Conservation (phyloP, 2,888 invertebrate species). For the Monochamus alternatus region DNA sequence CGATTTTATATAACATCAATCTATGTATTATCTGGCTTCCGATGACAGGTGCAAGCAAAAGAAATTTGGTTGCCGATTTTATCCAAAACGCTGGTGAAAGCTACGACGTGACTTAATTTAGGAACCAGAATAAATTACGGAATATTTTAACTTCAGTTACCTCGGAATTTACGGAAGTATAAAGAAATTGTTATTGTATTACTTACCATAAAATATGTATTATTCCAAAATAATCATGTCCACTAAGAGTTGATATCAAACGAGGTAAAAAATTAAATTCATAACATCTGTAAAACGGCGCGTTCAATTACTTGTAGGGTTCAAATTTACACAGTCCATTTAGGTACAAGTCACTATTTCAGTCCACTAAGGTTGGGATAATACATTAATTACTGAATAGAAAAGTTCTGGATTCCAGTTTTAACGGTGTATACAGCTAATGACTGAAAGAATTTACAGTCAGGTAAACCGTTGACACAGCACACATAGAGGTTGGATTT, state of each 20-base stretch:
- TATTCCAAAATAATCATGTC: constrained; percentile 3
- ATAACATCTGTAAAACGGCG: background rate
- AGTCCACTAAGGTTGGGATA: background rate
- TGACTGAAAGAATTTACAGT: constrained; percentile 7
- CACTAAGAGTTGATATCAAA: background rate
- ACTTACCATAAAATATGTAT: background rate
- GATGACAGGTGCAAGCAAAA: too few relatives aligned
- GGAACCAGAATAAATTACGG: background rate
- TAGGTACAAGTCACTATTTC: background rate
- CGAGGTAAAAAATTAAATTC: background rate
- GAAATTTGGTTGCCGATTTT: background rate
- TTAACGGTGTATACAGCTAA: constrained; percentile 11
- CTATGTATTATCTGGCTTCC: too few relatives aligned
- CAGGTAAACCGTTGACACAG: constrained; percentile 3
- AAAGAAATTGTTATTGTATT: too few relatives aligned
- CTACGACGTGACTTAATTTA: constrained; percentile 10
- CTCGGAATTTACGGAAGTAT: too few relatives aligned
- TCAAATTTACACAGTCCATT: background rate
- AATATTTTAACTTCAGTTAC: too few relatives aligned
- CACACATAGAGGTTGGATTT: constrained; percentile 10
- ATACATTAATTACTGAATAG: background rate
- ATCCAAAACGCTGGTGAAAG: constrained; percentile 2
- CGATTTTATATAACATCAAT: too few relatives aligned
- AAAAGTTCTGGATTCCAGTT: constrained; percentile 4
- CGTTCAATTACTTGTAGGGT: background rate